phyloP scores from a whole-genome alignment of 1,140 invertebrate genomes.

The Drosophila eugracilis region DNA sequence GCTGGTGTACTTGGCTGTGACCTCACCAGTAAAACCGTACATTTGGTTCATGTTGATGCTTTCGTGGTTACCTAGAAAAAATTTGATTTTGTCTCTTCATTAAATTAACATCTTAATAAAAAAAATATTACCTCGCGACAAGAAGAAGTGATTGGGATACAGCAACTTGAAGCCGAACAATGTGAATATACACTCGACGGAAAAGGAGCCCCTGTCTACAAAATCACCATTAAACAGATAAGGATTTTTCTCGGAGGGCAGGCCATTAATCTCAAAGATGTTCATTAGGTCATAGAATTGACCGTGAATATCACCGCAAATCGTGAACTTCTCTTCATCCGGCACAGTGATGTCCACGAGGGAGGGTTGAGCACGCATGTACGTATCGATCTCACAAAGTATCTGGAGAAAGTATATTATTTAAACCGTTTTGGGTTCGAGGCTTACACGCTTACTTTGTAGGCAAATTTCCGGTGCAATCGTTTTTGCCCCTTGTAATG shows the following conservation, averaged over 20 bases:
- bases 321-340: slow-evolving; percentile 97
- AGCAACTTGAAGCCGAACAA: slow-evolving; percentile 98
- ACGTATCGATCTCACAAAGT: slow-evolving; percentile 94
- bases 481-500: slow-evolving; percentile 96
- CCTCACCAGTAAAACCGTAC: slow-evolving; percentile 99
- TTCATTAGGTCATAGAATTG: slow-evolving; percentile 99
- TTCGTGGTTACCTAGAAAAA: slow-evolving; percentile 96
- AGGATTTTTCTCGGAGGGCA: slow-evolving; percentile 97
- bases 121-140: slow-evolving; percentile 94
- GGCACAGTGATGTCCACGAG: slow-evolving; percentile 95
- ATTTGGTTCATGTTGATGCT: slow-evolving; percentile 99
- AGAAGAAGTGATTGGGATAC: slow-evolving; percentile 98
- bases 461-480: slow-evolving; percentile 98
- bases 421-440: neutral
- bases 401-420: slow-evolving; percentile 88
- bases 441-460: slow-evolving; percentile 89
- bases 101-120: no score
- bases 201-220: slow-evolving; percentile 99
- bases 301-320: slow-evolving; percentile 99
- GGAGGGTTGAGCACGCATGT: slow-evolving; percentile 93
- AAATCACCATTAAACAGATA: slow-evolving; percentile 93
- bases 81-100: slow-evolving; percentile 15
- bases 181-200: slow-evolving; percentile 99
- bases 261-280: slow-evolving; percentile 98
- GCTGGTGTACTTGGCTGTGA: slow-evolving; percentile 96